Base-by-base conservation (phyloP, 1,140 invertebrate species). In the Brachionus koreanus region DNA sequence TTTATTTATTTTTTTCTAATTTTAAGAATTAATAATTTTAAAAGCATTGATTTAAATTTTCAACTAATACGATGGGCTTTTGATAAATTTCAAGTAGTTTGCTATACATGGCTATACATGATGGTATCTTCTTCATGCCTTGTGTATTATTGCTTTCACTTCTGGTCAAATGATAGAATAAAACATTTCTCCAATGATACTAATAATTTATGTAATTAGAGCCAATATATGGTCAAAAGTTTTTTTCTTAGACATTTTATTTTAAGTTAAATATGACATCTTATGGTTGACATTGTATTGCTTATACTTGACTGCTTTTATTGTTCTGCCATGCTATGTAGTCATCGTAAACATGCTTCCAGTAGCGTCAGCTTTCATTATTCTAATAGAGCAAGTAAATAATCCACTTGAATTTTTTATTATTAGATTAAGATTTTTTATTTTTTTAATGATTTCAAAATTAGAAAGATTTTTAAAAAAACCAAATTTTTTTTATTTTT, bases 301-400 rank as follows among this genome's bases (percentile, higher is more conserved):
- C 5, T 25, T 84, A n/a, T 82, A 82, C 29, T 25, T 57, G 43
- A 10, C 0, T 2, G 0, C 52, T 19, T 82, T 82, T 6, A 46
- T 82, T 12, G 9, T 52, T 19, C 10, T 72, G 7, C 82, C 82
- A 25, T 52, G n/a, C 23, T 72, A 57, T 19, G 9, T 49, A 6
- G 65, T 82, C 23, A 37, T 46, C 5, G 3, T n/a, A 67, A 23
- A 83, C 6, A 13, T 19, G 19, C 35, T 76, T 5, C 69, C 69
- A 46, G 42, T 77, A 5, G 46, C 46, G 4, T 75, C 69, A 23
- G 46, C 82, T 42, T 29, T 63, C 10, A 83, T 76, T 0, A 67
- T 83, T 7, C 84, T 92, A 3, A 88, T 90, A 83, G 92, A 93
- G 86, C 91, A 91, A 85, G 91, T 91, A n/a, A n/a, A n/a, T n/a